Conservation (phyloP, 2,113 vertebrate species). For the Acanthisitta chloris region DNA sequence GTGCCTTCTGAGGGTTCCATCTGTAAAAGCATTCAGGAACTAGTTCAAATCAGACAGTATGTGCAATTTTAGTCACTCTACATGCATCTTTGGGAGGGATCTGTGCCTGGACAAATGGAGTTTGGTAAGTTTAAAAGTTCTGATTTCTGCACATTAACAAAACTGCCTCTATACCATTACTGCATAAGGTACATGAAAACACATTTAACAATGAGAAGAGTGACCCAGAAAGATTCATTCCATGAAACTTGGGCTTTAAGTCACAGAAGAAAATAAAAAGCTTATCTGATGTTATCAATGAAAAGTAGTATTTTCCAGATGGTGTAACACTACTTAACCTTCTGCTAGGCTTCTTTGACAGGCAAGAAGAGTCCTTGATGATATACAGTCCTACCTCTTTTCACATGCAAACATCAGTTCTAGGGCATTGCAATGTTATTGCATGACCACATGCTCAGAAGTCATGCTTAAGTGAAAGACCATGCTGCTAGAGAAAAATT, state of each 20-base stretch:
- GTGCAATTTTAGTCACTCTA: not conserved
- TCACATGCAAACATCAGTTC: not conserved
- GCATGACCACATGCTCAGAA: not conserved
- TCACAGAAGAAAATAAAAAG: not conserved
- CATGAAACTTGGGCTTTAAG: not conserved
- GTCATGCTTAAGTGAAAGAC: not conserved
- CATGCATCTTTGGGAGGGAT: constrained; percentile 4
- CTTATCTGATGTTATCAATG: not conserved
- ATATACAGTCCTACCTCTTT: not conserved
- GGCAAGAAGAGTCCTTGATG: not conserved
- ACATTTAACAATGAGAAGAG: not conserved
- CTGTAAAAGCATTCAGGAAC: constrained; percentile 82
- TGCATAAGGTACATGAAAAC: not conserved
- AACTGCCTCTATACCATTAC: not conserved
- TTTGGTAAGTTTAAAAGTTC: not conserved
- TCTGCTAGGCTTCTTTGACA: not conserved
- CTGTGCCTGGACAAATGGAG: not conserved
- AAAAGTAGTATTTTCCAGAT: not conserved
- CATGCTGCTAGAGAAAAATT: not conserved
- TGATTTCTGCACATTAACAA: not conserved
- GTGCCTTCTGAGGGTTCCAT: constrained; percentile 85
- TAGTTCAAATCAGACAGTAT: constrained; percentile 53
- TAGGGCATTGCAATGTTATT: not conserved
- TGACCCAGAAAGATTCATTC: not conserved
- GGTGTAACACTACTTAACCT: not conserved